Conservation (phyloP, 2,888 invertebrate species). For the Mesoligia furuncula region DNA sequence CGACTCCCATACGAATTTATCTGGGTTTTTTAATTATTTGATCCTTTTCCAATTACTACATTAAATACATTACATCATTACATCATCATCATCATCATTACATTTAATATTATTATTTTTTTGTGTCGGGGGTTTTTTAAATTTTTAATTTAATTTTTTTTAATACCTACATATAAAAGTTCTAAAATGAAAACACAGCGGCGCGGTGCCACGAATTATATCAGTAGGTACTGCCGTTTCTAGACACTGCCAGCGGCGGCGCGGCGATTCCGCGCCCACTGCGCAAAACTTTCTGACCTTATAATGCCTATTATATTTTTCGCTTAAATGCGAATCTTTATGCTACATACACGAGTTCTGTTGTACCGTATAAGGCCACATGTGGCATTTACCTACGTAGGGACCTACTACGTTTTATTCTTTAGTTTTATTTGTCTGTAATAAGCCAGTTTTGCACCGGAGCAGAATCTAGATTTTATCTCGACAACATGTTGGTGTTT, state of each 20-base stretch:
- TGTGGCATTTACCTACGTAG: background rate
- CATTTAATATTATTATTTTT: no score
- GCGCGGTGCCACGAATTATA: background rate
- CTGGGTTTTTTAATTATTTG: no score
- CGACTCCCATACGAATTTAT: no score
- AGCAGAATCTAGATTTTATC: constrained; percentile 63
- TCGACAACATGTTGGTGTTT: constrained; percentile 29
- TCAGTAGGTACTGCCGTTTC: background rate
- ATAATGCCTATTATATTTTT: background rate
- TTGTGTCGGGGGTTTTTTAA: no score
- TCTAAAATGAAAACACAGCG: background rate
- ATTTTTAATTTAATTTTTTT: no score
- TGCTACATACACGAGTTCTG: background rate
- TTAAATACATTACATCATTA: no score
- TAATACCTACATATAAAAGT: background rate
- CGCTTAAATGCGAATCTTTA: background rate
- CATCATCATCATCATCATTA: no score
- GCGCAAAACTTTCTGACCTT: background rate
- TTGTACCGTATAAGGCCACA: background rate
- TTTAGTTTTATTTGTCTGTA: constrained; percentile 62
- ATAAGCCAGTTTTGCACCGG: constrained; percentile 64
- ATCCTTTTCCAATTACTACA: no score
- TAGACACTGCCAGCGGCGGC: background rate
- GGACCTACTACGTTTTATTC: constrained; percentile 54
- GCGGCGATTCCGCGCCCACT: background rate